Conservation (phyloP, 2,113 vertebrate species). For the Bubo scandiacus region DNA sequence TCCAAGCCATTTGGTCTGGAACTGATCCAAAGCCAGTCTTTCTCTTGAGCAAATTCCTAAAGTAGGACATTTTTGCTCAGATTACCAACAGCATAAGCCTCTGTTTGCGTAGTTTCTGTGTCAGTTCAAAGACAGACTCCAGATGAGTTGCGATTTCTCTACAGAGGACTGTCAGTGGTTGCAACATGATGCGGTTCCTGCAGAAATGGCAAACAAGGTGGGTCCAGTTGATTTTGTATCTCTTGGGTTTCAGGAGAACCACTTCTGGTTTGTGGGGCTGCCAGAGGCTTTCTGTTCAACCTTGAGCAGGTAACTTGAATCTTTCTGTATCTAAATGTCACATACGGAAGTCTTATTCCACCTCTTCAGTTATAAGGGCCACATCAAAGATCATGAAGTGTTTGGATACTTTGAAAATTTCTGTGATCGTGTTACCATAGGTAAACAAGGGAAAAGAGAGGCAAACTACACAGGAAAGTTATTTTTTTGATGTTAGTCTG, state of each 20-base stretch:
- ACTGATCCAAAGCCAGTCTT: background rate
- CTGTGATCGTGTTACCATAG: background rate
- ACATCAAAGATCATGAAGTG: conserved; percentile 28
- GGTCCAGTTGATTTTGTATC: background rate
- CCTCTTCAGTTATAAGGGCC: background rate
- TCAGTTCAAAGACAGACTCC: background rate
- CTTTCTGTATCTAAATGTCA: background rate
- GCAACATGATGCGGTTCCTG: background rate
- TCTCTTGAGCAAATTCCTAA: background rate
- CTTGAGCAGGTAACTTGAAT: background rate
- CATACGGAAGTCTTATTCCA: fast-evolving
- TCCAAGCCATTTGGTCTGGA: background rate
- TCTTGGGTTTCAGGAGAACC: background rate
- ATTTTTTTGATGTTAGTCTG: conserved; percentile 36
- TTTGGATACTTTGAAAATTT: background rate
- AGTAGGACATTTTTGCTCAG: background rate
- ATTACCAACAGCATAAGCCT: background rate
- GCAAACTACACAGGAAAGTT: background rate
- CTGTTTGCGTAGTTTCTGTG: background rate
- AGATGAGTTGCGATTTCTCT: background rate
- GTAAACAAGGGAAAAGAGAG: conserved; percentile 9
- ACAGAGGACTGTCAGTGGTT: background rate
- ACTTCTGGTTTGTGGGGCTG: background rate
- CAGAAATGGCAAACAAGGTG: background rate
- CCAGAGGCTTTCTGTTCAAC: background rate